These are phyloP conservation scores for Spisula subtruncata DNA, from an alignment of 2,888 invertebrate species.

Conservation along the genomic window DNA sequence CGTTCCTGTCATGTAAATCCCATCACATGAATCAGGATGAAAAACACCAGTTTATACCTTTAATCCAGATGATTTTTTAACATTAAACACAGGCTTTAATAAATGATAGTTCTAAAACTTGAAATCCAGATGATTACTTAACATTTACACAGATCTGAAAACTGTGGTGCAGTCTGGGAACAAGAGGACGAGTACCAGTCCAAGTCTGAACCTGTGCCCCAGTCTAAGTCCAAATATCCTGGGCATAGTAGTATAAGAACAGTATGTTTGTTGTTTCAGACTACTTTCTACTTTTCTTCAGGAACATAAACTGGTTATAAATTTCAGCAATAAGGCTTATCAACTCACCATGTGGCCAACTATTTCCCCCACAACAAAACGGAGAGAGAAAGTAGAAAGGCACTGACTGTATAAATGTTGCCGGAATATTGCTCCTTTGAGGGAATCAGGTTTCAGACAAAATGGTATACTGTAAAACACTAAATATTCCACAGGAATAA, in stretches of 20 bases:
- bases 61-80: background rate
- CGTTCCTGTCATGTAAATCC: background rate
- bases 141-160: background rate
- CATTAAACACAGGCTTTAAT: too few species aligned
- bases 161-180: background rate
- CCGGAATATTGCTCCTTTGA: background rate
- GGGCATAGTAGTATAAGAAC: background rate
- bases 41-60: background rate
- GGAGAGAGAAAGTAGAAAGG: background rate
- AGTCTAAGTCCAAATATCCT: too few species aligned
- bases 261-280: background rate
- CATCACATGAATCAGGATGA: background rate
- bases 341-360: conserved; percentile 16
- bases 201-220: too few species aligned
- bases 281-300: conserved; percentile 16
- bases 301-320: conserved; percentile 8
- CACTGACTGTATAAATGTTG: background rate
- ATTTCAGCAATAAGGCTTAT: conserved; percentile 17
- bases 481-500: background rate
- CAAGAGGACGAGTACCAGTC: too few species aligned
- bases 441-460: background rate
- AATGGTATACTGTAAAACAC: background rate
- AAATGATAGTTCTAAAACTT: too few species aligned
- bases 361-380: conserved; percentile 13
- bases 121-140: background rate